Base-by-base conservation (phyloP, 2,888 invertebrate species). In the Pyrrhosoma nymphula region DNA sequence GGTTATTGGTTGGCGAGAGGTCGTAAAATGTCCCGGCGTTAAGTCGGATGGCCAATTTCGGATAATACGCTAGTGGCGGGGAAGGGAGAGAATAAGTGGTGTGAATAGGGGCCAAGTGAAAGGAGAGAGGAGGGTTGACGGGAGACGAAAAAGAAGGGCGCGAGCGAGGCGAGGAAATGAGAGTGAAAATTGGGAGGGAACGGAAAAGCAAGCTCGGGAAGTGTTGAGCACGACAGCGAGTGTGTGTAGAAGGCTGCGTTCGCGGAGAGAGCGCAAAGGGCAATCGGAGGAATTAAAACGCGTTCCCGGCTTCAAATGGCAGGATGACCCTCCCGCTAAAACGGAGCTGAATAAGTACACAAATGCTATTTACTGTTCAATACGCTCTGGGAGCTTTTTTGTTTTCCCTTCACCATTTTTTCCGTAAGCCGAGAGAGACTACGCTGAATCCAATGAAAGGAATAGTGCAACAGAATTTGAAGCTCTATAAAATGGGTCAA, bases 31-130 rank as follows among this genome's bases (percentile, higher is more conserved):
- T 47, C 60, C 60, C 39, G 26, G 47, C 23, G 63, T 39, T 91
- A 69, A 91, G 63, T 63, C 63, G 23, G 56, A 91, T 91, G 91
- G 63, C 63, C 60, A 60, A 63, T 91, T 63, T 91, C 91, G 39
- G 39, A 91, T 91, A 69, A 60, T 63, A 35, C 18, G 12, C 82
- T 14, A 35, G 60, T 60, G 16, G 60, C 12, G 16, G 60, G 63
- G 63, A 20, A 8, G 16, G 8, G 60, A 39, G 63, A 20, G 91
- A 10, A 47, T 75, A 69, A 93, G 69, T 93, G 55, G 16, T 18
- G 93, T 47, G 47, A 75, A 75, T 39, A 14, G 26, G 69, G 47
- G 47, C 12, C 47, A 39, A 93, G 69, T 69, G 47, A 75, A 47
- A 35, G 60, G 56, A 14, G 60, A 60, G 16, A 60, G 60, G 56